Percentiles rank a stretch among this genome's conserved stretches.
Evolutionary conservation across 2,113 vertebrate genomes (phyloP).

Genomic region (Entelurus aequoreus): DNA sequence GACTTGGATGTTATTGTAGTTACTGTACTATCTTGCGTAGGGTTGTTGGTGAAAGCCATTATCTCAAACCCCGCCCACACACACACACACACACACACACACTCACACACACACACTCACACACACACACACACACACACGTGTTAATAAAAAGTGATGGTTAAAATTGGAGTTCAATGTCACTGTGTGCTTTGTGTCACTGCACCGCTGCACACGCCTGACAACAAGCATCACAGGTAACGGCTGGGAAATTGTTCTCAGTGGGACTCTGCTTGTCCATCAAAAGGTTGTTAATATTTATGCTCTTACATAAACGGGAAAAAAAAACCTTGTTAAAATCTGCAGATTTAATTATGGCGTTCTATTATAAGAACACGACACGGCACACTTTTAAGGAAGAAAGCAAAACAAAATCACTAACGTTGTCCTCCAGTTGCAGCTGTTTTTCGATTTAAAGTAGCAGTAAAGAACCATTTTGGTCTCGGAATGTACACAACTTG

Average conservation of each 20-base stretch:
- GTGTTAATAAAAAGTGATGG: neutral
- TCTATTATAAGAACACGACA: neutral
- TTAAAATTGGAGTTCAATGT: neutral
- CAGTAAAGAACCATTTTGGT: too few relatives aligned
- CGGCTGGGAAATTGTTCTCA: neutral
- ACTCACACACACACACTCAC: neutral
- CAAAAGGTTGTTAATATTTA: constrained; percentile 17
- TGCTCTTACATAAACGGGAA: neutral
- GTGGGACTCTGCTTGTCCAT: constrained; percentile 5
- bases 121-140: neutral
- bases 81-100: too few relatives aligned
- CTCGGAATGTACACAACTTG: too few relatives aligned
- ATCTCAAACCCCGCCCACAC: neutral
- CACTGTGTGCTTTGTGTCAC: too few relatives aligned
- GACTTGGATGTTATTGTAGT: neutral
- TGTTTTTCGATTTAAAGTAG: too few relatives aligned
- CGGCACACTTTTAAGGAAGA: too few relatives aligned
- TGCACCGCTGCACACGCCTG: neutral
- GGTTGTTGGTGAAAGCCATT: neutral
- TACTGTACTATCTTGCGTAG: neutral
- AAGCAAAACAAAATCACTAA: too few relatives aligned
- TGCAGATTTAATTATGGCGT: neutral
- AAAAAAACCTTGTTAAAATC: neutral
- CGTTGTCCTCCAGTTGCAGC: too few relatives aligned
- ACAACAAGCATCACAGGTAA: neutral